A percentile compares a stretch with the other conserved stretches of the same genome.
Evolutionary conservation across 2,797 vertebrate species (phyloP).

Genomic region (Platalea minor): DNA sequence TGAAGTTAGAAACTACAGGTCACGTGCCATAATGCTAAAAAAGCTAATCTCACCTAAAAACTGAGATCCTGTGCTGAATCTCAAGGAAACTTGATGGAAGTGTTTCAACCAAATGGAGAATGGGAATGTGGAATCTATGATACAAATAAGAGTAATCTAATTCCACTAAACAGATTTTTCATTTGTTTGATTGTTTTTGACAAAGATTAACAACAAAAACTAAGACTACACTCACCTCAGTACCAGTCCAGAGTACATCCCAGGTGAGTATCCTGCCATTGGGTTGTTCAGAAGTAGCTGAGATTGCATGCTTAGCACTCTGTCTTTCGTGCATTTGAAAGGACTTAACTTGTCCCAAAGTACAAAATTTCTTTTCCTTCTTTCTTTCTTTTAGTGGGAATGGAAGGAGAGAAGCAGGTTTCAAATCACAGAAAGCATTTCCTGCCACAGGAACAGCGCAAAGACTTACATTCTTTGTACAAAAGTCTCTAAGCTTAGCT

Average conservation of each 20-base stretch:
- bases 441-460: neutral
- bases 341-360: neutral
- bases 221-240: neutral
- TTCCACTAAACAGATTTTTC: neutral
- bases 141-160: neutral
- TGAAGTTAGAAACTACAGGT: neutral
- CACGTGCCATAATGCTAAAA: neutral
- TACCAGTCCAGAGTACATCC: neutral
- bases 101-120: neutral
- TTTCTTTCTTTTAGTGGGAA: neutral
- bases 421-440: neutral
- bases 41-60: accelerated
- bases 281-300: neutral
- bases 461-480: neutral
- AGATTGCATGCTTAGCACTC: neutral
- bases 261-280: neutral
- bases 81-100: neutral
- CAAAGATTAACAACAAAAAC: neutral
- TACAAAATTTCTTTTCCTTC: neutral
- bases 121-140: neutral
- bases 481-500: neutral
- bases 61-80: neutral
- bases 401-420: neutral
- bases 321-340: neutral
- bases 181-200: neutral